Percentiles rank a stretch among this genome's conserved stretches.
These are phyloP conservation scores for Carcharodon carcharias DNA, from an alignment of 2,797 vertebrate species.

Conservation along the genomic window DNA sequence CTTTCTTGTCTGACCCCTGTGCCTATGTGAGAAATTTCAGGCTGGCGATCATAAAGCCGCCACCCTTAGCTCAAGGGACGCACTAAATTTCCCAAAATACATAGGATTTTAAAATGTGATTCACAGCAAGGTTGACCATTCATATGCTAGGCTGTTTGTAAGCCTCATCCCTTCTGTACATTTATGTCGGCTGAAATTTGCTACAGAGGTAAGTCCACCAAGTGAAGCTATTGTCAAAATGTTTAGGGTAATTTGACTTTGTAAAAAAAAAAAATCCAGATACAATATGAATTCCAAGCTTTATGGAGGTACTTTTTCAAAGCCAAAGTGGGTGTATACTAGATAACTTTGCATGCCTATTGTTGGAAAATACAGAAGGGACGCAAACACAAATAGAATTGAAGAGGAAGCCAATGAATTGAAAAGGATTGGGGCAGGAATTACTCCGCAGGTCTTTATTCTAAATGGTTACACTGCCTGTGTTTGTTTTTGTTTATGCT, in stretches of 20 bases:
- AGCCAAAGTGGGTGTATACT: background rate
- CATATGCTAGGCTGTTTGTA: background rate
- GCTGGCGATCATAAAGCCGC: background rate
- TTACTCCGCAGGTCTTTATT: background rate
- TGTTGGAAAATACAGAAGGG: background rate
- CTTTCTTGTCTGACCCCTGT: background rate
- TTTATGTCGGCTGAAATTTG: background rate
- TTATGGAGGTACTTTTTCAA: background rate
- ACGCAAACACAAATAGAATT: background rate
- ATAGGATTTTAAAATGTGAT: background rate
- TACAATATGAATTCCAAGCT: background rate
- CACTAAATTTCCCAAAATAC: too few relatives aligned
- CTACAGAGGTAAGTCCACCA: background rate
- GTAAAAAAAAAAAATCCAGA: background rate
- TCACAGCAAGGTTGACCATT: background rate
- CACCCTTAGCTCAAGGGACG: background rate
- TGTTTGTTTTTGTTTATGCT: background rate
- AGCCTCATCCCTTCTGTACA: background rate
- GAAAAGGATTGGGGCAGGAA: background rate
- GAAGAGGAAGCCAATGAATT: background rate
- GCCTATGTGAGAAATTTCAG: background rate
- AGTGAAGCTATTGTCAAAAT: background rate
- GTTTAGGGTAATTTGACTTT: background rate
- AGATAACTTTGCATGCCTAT: background rate
- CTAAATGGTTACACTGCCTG: background rate